Evolutionary conservation across 2,113 vertebrate species (phyloP).

Genomic region (Channa maculata): DNA sequence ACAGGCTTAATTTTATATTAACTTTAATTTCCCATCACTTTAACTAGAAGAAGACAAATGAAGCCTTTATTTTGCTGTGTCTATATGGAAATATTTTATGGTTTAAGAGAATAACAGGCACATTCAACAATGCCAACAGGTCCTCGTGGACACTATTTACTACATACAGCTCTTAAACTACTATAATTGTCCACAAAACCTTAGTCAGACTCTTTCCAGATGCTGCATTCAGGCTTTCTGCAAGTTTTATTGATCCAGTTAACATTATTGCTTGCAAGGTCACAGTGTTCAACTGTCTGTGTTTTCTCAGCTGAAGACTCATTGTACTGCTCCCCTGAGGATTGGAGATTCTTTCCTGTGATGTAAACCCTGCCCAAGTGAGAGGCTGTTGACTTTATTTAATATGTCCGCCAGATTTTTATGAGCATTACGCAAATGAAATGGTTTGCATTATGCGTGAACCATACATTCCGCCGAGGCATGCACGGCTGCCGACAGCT

Average conservation of each 20-base stretch:
- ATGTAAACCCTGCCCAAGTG: slow-evolving; percentile 73
- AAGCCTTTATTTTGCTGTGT: slow-evolving; percentile 49
- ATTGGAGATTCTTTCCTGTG: slow-evolving; percentile 71
- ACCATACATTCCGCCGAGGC: slow-evolving; percentile 71
- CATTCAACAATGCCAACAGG: slow-evolving; percentile 56
- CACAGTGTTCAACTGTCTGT: slow-evolving; percentile 60
- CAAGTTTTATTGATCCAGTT: slow-evolving; percentile 78
- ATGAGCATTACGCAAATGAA: slow-evolving; percentile 77
- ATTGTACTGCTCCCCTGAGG: slow-evolving; percentile 58
- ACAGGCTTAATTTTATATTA: slow-evolving; percentile 42
- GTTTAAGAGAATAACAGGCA: slow-evolving; percentile 36
- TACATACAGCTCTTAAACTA: slow-evolving; percentile 35
- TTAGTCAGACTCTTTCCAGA: slow-evolving; percentile 66
- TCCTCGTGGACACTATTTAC: slow-evolving; percentile 54
- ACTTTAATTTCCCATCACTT: slow-evolving; percentile 53
- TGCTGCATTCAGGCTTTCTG: slow-evolving; percentile 53
- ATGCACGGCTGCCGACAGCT: slow-evolving; percentile 83
- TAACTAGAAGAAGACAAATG: slow-evolving; percentile 51
- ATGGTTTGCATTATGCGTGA: slow-evolving; percentile 80
- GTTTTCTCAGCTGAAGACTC: slow-evolving; percentile 84
- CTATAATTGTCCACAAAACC: slow-evolving; percentile 55
- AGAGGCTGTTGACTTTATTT: slow-evolving; percentile 80
- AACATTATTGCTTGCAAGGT: slow-evolving; percentile 64
- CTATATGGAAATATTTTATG: slow-evolving; percentile 59
- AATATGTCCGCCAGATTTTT: slow-evolving; percentile 75